phyloP scores from a whole-genome alignment of 2,888 invertebrate species.

The Oscheius sp. region DNA sequence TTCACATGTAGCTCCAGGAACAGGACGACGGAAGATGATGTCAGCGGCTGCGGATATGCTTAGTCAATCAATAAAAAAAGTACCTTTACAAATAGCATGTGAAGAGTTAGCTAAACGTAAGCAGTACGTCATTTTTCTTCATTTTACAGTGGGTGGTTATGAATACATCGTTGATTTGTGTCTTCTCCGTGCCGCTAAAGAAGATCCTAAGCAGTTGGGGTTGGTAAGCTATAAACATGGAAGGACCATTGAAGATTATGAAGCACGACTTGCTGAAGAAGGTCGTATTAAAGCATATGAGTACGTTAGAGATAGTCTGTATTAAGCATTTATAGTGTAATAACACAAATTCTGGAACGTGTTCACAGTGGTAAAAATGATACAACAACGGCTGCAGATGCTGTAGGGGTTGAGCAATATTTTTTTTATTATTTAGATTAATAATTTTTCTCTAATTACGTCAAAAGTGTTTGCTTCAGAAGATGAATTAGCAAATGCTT shows the following conservation, averaged over 20 bases:
- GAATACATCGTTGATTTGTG: conserved; percentile 88
- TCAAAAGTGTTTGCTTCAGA: conserved; percentile 73
- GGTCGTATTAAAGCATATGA: conserved; percentile 23
- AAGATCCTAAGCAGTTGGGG: conserved; percentile 89
- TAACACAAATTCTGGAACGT: background rate
- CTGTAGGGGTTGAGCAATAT: background rate
- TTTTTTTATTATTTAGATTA: conserved; percentile 32
- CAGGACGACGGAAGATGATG: conserved; percentile 42
- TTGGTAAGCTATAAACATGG: conserved; percentile 80
- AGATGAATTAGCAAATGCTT: conserved; percentile 89
- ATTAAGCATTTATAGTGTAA: background rate
- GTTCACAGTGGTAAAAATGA: background rate
- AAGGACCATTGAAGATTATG: conserved; percentile 34
- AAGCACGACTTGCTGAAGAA: conserved; percentile 36
- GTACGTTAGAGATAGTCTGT: background rate
- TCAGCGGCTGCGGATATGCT: conserved; percentile 52
- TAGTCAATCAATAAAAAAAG: conserved; percentile 57
- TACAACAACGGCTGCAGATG: background rate
- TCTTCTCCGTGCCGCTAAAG: conserved; percentile 82
- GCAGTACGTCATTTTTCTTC: background rate
- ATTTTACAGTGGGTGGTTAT: conserved; percentile 78
- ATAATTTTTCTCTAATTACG: conserved; percentile 75
- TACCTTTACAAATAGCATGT: conserved; percentile 48
- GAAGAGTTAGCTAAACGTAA: conserved; percentile 36
- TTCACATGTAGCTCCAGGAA: conserved; percentile 34